phyloP scores from a whole-genome alignment of 2,113 vertebrate genomes.

The Cochlearius cochlearius region DNA sequence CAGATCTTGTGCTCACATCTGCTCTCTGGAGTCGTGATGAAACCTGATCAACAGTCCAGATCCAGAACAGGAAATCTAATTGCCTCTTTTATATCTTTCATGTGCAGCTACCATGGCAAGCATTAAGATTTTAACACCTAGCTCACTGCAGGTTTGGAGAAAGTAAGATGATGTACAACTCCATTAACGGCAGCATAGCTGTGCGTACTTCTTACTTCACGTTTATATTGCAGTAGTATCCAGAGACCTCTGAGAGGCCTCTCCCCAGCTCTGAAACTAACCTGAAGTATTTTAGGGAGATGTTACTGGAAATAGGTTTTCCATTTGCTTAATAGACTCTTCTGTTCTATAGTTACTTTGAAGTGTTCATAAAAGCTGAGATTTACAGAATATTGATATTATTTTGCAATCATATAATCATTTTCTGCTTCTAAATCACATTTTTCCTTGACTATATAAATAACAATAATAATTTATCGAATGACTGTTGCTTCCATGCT shows the following conservation, averaged over 20 bases:
- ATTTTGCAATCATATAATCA: not conserved
- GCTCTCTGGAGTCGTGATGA: not conserved
- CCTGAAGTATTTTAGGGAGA: not conserved
- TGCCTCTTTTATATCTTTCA: not conserved
- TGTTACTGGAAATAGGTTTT: not conserved
- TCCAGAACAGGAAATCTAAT: not conserved
- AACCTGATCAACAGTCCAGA: not conserved
- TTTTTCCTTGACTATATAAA: not conserved
- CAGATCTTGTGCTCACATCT: not conserved
- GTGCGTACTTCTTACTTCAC: not conserved
- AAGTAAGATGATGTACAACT: not conserved
- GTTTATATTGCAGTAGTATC: not conserved
- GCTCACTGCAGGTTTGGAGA: not conserved
- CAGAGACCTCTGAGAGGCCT: not conserved
- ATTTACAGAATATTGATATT: not conserved
- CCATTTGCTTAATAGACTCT: not conserved
- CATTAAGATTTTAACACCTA: not conserved
- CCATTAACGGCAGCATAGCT: not conserved
- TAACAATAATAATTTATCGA: not conserved
- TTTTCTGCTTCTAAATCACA: not conserved
- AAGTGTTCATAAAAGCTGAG: not conserved
- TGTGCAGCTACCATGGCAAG: not conserved
- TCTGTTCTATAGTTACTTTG: not conserved
- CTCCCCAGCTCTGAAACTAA: not conserved
- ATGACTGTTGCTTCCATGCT: not conserved